Evolutionary conservation across 2,113 vertebrate species (phyloP).

Genomic region (Tragelaphus buxtoni): DNA sequence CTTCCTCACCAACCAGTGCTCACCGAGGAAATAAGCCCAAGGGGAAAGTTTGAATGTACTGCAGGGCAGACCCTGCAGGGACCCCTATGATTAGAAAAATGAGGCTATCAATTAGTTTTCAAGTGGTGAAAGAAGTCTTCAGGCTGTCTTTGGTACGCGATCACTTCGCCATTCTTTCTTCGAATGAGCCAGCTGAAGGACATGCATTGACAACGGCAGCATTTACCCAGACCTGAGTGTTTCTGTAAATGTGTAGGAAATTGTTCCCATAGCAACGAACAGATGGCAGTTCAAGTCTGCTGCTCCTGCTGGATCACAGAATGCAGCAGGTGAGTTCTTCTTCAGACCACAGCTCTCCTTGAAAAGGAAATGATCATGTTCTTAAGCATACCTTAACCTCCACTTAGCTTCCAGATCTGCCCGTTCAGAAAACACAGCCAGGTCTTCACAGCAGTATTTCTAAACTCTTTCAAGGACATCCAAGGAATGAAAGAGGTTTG

Average conservation of each 20-base stretch:
- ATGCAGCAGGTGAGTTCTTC: not conserved
- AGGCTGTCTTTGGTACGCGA: not conserved
- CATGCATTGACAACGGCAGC: not conserved
- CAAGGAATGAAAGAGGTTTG: not conserved
- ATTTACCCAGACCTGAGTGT: not conserved
- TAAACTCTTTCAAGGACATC: not conserved
- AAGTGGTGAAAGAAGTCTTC: not conserved
- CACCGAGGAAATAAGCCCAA: not conserved
- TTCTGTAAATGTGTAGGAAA: constrained; percentile 30
- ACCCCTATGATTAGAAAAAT: not conserved
- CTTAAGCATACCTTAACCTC: not conserved
- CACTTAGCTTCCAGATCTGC: not conserved
- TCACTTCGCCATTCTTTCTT: not conserved
- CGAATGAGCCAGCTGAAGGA: not conserved
- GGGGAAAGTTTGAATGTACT: not conserved
- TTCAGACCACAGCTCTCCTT: not conserved
- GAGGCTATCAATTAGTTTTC: not conserved
- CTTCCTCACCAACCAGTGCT: not conserved
- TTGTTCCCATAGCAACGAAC: constrained; percentile 67
- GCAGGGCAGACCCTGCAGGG: not conserved
- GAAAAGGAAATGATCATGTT: not conserved
- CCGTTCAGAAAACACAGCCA: not conserved
- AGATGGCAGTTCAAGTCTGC: constrained; percentile 14
- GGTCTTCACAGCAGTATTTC: not conserved
- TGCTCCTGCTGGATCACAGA: not conserved